phyloP scores from a whole-genome alignment of 2,888 invertebrate genomes.

The Leuctra nigra region DNA sequence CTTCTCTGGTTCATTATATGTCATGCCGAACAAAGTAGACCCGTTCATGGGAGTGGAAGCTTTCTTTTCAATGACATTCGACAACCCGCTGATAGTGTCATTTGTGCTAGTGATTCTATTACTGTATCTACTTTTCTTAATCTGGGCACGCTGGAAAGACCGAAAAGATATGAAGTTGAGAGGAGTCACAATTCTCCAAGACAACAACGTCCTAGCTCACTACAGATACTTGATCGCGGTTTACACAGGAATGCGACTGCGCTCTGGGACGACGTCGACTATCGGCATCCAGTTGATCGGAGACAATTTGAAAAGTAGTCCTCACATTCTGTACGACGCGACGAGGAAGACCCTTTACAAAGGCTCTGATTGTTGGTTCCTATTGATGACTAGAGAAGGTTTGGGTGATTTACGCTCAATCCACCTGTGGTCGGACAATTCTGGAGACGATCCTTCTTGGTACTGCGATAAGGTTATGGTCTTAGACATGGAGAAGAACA shows the following conservation, averaged over 20 bases:
- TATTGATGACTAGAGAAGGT: not conserved
- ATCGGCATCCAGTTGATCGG: slow-evolving; percentile 31
- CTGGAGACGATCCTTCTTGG: slow-evolving; percentile 20
- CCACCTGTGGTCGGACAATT: slow-evolving; percentile 20
- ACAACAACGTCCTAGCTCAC: not conserved
- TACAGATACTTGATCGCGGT: slow-evolving; percentile 30
- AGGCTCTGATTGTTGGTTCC: not conserved
- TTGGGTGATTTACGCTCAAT: slow-evolving; percentile 10
- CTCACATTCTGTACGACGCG: not conserved
- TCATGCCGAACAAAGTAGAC: slow-evolving; percentile 13
- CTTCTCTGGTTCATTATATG: not conserved
- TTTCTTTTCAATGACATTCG: slow-evolving; percentile 18
- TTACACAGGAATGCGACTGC: slow-evolving; percentile 27
- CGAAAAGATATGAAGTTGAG: not conserved
- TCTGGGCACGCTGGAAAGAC: not conserved
- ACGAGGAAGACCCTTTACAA: not conserved
- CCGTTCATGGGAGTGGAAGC: slow-evolving; percentile 27
- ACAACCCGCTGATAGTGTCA: not conserved
- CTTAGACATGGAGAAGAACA: slow-evolving; percentile 22
- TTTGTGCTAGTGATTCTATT: not conserved
- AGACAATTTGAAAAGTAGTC: not conserved
- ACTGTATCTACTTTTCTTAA: not conserved
- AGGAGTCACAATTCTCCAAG: not conserved
- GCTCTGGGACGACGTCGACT: slow-evolving; percentile 31
- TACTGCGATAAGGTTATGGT: slow-evolving; percentile 28